A percentile compares a stretch with the other conserved stretches of the same genome.
Conservation (phyloP, 1,140 invertebrate species). For the Sycophila sp. region DNA sequence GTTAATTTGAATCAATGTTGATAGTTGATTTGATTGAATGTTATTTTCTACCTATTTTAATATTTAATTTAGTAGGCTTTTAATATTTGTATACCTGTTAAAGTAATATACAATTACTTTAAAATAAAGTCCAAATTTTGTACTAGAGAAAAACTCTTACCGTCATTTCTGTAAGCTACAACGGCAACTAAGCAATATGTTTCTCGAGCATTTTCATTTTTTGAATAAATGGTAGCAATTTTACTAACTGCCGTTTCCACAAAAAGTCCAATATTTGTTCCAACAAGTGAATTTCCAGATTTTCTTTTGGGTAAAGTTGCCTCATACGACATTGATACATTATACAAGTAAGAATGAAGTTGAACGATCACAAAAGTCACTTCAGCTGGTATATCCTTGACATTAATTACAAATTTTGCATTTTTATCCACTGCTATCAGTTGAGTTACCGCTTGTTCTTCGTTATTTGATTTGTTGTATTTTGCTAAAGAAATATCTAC, state of each 20-base stretch:
- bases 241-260: constrained; percentile 45
- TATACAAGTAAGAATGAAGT: constrained; percentile 72
- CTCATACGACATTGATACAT: constrained; percentile 71
- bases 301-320: constrained; percentile 48
- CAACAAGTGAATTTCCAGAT: constrained; percentile 56
- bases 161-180: constrained; percentile 66
- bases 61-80: too few relatives aligned
- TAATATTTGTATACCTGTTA: too few relatives aligned
- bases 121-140: not conserved
- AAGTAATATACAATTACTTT: not conserved
- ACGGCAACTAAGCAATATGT: constrained; percentile 66
- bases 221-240: constrained; percentile 54
- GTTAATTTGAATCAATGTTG: too few relatives aligned
- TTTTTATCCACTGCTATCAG: constrained; percentile 39
- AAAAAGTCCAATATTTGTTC: constrained; percentile 74
- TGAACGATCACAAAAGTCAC: constrained; percentile 74
- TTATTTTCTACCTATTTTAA: too few relatives aligned
- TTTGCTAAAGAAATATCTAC: constrained; percentile 33
- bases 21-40: too few relatives aligned
- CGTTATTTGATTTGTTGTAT: constrained; percentile 17
- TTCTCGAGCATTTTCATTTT: constrained; percentile 58
- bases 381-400: constrained; percentile 63
- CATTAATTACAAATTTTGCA: constrained; percentile 58
- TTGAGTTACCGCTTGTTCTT: constrained; percentile 45
- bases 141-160: constrained; percentile 60